Conservation (phyloP, 2,888 invertebrate genomes). For the Drosophila fulvimacula region DNA sequence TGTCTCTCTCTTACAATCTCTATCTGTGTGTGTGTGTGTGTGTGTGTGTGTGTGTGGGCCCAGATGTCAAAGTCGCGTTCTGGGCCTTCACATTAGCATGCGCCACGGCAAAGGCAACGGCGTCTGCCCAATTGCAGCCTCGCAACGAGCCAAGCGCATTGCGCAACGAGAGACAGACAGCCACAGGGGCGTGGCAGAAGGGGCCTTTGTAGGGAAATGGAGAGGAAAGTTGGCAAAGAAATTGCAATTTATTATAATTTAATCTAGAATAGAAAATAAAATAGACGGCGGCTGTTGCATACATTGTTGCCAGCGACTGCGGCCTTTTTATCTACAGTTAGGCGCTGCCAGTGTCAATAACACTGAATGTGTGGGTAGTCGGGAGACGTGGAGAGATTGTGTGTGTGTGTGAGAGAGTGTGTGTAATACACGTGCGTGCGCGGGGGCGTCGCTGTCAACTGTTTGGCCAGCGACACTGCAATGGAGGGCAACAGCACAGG, state of each 20-base stretch:
- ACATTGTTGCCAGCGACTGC: conserved; percentile 70
- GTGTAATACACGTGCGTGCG: conserved; percentile 20
- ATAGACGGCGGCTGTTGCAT: conserved; percentile 63
- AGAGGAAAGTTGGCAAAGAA: conserved; percentile 27
- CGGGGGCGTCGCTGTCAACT: conserved; percentile 59
- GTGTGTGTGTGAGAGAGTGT: background rate
- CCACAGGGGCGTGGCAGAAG: conserved; percentile 4
- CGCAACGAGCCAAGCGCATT: conserved; percentile 43
- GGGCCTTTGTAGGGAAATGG: too few relatives aligned
- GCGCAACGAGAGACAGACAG: conserved; percentile 53
- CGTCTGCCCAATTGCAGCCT: conserved; percentile 44
- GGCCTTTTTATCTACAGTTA: conserved; percentile 78
- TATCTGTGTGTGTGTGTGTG: background rate
- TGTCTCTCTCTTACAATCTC: background rate
- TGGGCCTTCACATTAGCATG: conserved; percentile 49
- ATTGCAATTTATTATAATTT: conserved; percentile 79
- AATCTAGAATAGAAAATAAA: conserved; percentile 79
- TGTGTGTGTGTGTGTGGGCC: conserved; percentile 52
- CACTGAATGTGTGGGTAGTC: conserved; percentile 49
- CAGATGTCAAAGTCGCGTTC: conserved; percentile 60
- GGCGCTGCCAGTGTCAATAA: conserved; percentile 73
- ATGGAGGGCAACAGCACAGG: conserved; percentile 70
- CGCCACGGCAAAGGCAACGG: conserved; percentile 25
- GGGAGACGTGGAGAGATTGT: background rate
- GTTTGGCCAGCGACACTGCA: conserved; percentile 37